These are phyloP conservation scores for Myotis davidii DNA, from an alignment of 2,113 vertebrate genomes.

Conservation along the genomic window DNA sequence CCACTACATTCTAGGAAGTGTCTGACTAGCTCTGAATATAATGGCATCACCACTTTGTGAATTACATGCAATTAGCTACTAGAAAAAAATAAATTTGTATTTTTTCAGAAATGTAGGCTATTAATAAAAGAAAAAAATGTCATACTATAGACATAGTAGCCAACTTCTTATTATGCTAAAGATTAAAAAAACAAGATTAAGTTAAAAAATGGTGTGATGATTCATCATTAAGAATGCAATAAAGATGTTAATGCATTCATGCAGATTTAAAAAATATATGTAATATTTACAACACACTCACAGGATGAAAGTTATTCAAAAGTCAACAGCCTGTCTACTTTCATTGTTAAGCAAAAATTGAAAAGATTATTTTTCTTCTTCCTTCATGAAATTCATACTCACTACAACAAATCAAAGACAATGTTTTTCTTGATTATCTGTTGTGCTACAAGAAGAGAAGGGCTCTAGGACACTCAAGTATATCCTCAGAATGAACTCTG, in stretches of 20 bases:
- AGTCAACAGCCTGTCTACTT: neutral
- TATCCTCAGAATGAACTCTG: neutral
- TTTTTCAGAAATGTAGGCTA: neutral
- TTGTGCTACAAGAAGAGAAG: neutral
- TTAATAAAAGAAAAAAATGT: conserved; percentile 29
- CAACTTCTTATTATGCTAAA: neutral
- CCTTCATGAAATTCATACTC: neutral
- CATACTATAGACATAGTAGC: neutral
- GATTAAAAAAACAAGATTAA: neutral
- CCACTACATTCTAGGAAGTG: neutral
- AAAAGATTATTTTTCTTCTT: neutral
- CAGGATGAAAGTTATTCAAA: neutral
- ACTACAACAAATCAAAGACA: neutral
- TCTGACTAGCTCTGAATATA: neutral
- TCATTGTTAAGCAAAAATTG: neutral
- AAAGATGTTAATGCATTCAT: neutral
- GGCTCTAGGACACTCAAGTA: neutral
- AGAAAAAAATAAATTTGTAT: neutral
- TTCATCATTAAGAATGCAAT: conserved; percentile 27
- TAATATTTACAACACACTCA: neutral
- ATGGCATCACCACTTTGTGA: neutral
- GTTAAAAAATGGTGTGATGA: neutral
- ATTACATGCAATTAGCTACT: neutral
- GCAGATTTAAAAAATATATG: neutral
- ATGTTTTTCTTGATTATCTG: neutral